Conservation (phyloP, 2,797 vertebrate species). For the Luscinia luscinia region DNA sequence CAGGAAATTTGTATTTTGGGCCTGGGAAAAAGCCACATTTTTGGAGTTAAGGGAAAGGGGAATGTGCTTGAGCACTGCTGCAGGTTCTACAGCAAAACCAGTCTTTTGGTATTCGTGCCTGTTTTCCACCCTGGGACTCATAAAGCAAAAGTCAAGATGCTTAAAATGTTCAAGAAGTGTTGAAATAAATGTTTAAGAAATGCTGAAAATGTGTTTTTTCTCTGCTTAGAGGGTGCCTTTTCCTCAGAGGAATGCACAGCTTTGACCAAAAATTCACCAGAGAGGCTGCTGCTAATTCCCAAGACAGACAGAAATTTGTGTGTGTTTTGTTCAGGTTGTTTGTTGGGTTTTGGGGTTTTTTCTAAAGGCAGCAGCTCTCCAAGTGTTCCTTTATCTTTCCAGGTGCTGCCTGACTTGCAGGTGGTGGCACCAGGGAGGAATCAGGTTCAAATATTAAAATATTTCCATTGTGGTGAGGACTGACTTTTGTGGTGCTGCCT, state of each 20-base stretch:
- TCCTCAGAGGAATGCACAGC: too few relatives aligned
- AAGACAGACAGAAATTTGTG: background rate
- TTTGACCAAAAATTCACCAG: background rate
- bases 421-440: background rate
- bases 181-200: background rate
- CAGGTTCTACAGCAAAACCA: background rate
- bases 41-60: too few relatives aligned
- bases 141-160: background rate
- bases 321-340: background rate
- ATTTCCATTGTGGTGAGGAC: background rate
- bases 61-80: fast-evolving
- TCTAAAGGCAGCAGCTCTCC: background rate
- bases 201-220: background rate
- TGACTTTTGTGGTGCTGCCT: background rate
- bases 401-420: background rate
- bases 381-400: background rate
- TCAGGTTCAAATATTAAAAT: too few relatives aligned
- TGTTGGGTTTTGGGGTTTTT: fast-evolving
- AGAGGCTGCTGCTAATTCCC: background rate
- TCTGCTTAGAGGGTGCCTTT: too few relatives aligned
- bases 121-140: background rate
- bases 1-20: fast-evolving
- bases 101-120: background rate
- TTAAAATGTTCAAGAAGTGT: background rate
- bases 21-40: too few relatives aligned